Percentiles rank a stretch among this genome's conserved stretches.
These are phyloP conservation scores for Pantherophis vulpinus DNA, from an alignment of 2,797 vertebrate genomes.

Conservation along the genomic window DNA sequence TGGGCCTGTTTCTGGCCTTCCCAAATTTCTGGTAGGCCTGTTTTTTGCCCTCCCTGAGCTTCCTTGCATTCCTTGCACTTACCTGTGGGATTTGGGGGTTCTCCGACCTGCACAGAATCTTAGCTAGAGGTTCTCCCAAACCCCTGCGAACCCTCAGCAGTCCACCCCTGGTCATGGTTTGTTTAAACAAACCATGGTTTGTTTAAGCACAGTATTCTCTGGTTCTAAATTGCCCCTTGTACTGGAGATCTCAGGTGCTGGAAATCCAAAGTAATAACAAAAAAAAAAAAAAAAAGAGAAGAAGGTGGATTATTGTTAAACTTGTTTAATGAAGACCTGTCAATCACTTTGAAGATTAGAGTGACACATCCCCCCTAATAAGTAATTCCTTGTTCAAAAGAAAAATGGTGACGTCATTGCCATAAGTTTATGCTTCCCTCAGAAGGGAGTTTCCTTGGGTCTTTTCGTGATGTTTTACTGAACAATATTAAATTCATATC, in stretches of 20 bases:
- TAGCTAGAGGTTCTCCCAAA: too few relatives aligned
- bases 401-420: background rate
- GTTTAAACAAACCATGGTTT: background rate
- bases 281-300: too few relatives aligned
- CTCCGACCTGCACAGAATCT: too few relatives aligned
- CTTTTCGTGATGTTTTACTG: slow-evolving; percentile 31
- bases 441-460: slow-evolving; percentile 14
- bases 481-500: slow-evolving; percentile 56
- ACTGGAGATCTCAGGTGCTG: background rate
- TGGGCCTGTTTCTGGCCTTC: too few relatives aligned
- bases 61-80: too few relatives aligned
- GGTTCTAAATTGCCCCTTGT: background rate
- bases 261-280: background rate
- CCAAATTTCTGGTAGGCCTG: too few relatives aligned
- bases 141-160: too few relatives aligned
- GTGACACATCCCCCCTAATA: background rate
- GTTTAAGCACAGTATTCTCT: background rate
- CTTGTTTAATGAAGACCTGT: background rate
- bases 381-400: background rate
- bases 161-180: background rate
- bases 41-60: too few relatives aligned
- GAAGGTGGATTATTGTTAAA: background rate
- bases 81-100: too few relatives aligned
- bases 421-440: slow-evolving; percentile 4
- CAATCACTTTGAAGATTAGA: background rate